Evolutionary conservation across 2,797 vertebrate genomes (phyloP), one percentile per base, ranked within the genome.

Genomic region (Tenualosa thibaudeaui): DNA sequence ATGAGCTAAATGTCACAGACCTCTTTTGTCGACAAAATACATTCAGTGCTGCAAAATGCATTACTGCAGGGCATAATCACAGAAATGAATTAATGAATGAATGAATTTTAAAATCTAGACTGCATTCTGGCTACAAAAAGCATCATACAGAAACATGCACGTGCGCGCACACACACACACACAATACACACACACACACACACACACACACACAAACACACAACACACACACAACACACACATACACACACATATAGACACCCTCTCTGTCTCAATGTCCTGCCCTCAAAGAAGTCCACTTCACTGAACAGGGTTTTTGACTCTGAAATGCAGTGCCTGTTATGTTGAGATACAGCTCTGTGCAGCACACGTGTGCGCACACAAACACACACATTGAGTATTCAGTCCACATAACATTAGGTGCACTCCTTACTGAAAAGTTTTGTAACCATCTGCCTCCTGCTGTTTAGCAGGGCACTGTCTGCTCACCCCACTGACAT

Each of bases 401-500:
- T 62, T 26, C 24, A 62, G 60, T 24, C 60, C 60, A 62, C 24
- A 7, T 62, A 62, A 9, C 8, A 62, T n/a, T 26, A 26, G 60
- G 8, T 62, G 60, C 60, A 62, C 60, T 62, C n/a, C n/a, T 62
- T 5, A 62, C 60, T 26, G 24, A 24, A 54, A 31, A 56, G 81
- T 51, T 19, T 56, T 37, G 5, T 51, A 51, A 12, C 81, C 81
- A 82, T 82, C 81, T 40, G 50, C 50, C 50, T 49, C 17, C 56
- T 58, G 56, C 46, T 53, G 46, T 24, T 58, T 58, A 22, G 56
- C 56, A 58, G 56, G 56, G 56, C 56, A 58, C 56, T 58, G 19
- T 58, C 17, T 54, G 60, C 46, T 86, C 82, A 86, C 81, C 83
- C 65, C 86, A 71, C 51, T 82, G 68, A 53, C 56, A 82, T 60